These are phyloP conservation scores for Drosophila dives DNA, from an alignment of 2,888 invertebrate genomes.

Conservation along the genomic window DNA sequence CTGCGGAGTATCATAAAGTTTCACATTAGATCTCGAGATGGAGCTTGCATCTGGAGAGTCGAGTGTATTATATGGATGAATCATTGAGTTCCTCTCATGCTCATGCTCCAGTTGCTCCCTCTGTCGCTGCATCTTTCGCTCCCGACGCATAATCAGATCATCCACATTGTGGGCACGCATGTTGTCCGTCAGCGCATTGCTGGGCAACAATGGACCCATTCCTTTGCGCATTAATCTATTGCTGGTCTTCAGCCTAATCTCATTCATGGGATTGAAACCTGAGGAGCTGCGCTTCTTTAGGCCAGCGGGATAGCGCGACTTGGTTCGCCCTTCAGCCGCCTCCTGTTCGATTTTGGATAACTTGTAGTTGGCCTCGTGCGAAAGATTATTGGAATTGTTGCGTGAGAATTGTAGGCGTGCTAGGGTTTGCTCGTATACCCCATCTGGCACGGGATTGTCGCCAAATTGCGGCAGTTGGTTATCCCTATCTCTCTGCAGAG, in stretches of 20 bases:
- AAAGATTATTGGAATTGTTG: constrained; percentile 76
- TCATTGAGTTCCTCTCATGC: background rate
- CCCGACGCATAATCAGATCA: constrained; percentile 53
- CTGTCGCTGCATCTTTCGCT: constrained; percentile 31
- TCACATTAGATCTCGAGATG: background rate
- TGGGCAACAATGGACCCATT: constrained; percentile 80
- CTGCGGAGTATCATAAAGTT: constrained; percentile 38
- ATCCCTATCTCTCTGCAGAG: too few relatives aligned
- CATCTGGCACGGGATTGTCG: constrained; percentile 39
- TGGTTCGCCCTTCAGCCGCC: constrained; percentile 59
- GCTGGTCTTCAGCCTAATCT: constrained; percentile 83
- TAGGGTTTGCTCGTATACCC: constrained; percentile 64
- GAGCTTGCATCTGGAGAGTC: background rate
- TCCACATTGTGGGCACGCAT: constrained; percentile 55
- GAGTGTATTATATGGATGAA: constrained; percentile 13
- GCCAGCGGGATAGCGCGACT: constrained; percentile 15
- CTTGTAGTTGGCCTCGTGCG: constrained; percentile 84
- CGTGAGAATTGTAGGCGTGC: constrained; percentile 34
- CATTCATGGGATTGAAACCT: constrained; percentile 76
- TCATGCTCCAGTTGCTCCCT: constrained; percentile 16
- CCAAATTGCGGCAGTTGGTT: constrained; percentile 12
- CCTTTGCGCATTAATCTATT: constrained; percentile 79
- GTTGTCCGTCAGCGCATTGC: constrained; percentile 66
- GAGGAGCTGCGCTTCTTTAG: constrained; percentile 47
- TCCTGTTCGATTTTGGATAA: constrained; percentile 84